A percentile compares a stretch with the other conserved stretches of the same genome.
Conservation (phyloP, 2,113 vertebrate species). For the Syrmaticus mikado region DNA sequence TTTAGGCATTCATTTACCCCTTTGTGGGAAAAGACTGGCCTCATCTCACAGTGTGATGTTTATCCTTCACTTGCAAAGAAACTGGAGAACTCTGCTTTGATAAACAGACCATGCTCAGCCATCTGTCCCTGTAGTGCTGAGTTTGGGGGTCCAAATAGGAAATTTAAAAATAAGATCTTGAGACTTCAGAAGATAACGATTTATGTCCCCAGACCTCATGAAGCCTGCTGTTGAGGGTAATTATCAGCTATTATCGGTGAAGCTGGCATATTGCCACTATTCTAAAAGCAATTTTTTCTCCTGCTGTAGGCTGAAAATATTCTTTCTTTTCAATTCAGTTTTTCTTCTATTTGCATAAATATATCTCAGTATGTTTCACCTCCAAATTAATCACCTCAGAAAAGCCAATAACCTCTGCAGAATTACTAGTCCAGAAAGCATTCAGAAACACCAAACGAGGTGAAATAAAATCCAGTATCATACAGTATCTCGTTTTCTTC, state of each 20-base stretch:
- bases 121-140: background rate
- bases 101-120: background rate
- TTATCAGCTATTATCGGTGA: slow-evolving; percentile 17
- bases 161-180: slow-evolving; percentile 21
- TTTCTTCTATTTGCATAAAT: background rate
- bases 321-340: background rate
- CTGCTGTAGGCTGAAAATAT: background rate
- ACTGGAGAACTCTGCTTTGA: fast-evolving
- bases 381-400: background rate
- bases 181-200: background rate
- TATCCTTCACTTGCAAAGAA: background rate
- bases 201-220: slow-evolving; percentile 4
- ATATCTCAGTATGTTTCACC: background rate
- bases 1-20: background rate
- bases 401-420: background rate
- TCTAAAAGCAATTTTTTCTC: slow-evolving; percentile 14
- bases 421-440: background rate
- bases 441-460: background rate
- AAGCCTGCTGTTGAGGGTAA: slow-evolving; percentile 51
- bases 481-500: background rate
- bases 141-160: background rate
- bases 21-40: background rate
- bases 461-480: fast-evolving
- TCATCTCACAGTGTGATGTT: background rate
- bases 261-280: slow-evolving; percentile 28